Base-by-base conservation (phyloP, 2,113 vertebrate species). In the Martes martes region DNA sequence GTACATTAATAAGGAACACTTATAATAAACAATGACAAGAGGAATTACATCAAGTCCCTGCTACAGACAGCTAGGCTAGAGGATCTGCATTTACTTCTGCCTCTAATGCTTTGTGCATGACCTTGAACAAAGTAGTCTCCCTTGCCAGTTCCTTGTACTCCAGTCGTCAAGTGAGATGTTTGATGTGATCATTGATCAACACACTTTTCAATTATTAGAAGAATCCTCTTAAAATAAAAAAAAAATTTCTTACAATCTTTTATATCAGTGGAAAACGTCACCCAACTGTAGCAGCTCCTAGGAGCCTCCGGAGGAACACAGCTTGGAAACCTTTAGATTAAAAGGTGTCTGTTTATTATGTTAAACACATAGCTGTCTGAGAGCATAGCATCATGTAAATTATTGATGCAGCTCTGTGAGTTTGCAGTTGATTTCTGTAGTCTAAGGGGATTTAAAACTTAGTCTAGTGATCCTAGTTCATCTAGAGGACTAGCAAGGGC, bases 241-340 rank as follows among this genome's bases (percentile, higher is more conserved):
- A 57, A 83, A 92, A 11, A 3, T 63, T 57, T 80, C 28, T 52
- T 71, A 36, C 59, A 83, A 6, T 42, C 55, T 19, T 55, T 87
- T 45, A 7, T 11, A 10, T 81, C 24, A 15, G 14, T 74, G 11
- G 18, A 39, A 86, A 82, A 42, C 73, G 57, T 80, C 52, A 90
- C 8, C 31, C 24, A 61, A 7, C 61, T 18, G 0, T 3, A 14
- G 33, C 6, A 4, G 1, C 21, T 61, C 28, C 47, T 28, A 13
- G 33, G 36, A 65, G 50, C 6, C 19, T 28, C 7, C 65, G 6
- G 6, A 73, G 39, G n/a, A 5, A 33, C 0, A 36, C 19, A 26
- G 33, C 45, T 36, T 47, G n/a, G 52, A 18, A 65, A 36, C 5
- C 16, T 52, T 52, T 50, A 1, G 11, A 50, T 61, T 21, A 39